A percentile compares a stretch with the other conserved stretches of the same genome.
Evolutionary conservation across 2,888 invertebrate species (phyloP).

Genomic region (Diaphora mendica): DNA sequence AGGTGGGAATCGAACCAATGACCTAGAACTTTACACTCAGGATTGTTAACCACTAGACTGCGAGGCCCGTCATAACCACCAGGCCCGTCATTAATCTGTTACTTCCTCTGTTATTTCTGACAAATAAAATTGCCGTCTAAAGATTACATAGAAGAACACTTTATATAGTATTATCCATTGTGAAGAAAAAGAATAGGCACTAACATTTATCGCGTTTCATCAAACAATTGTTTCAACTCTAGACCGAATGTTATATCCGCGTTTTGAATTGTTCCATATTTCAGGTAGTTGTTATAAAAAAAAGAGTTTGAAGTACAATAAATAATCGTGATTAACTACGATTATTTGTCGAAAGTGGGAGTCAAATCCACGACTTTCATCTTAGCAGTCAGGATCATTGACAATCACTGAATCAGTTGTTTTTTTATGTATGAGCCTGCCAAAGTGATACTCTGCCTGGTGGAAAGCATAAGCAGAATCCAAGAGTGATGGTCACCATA

Average conservation of each 20-base stretch:
- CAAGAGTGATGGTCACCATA: too few relatives aligned
- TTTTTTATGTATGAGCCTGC: too few relatives aligned
- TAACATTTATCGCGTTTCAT: not conserved
- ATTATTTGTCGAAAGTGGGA: too few relatives aligned
- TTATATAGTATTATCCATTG: slow-evolving; percentile 1
- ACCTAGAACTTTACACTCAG: too few relatives aligned
- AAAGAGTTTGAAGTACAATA: not conserved
- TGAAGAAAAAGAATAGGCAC: not conserved
- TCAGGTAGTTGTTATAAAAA: not conserved
- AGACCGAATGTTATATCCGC: not conserved
- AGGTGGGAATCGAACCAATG: too few relatives aligned
- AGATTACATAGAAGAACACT: not conserved
- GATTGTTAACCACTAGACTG: not conserved
- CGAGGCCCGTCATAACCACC: not conserved
- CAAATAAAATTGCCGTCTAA: not conserved
- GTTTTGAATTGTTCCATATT: not conserved
- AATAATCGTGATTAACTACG: too few relatives aligned
- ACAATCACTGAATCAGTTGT: too few relatives aligned
- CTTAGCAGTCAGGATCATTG: too few relatives aligned
- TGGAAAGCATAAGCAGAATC: too few relatives aligned
- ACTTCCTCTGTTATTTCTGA: not conserved
- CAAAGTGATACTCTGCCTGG: too few relatives aligned
- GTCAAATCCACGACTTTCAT: too few relatives aligned
- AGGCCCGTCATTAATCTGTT: not conserved
- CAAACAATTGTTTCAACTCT: slow-evolving; percentile 2